Evolutionary conservation across 2,797 vertebrate species (phyloP).

Genomic region (Megalops cyprinoides): DNA sequence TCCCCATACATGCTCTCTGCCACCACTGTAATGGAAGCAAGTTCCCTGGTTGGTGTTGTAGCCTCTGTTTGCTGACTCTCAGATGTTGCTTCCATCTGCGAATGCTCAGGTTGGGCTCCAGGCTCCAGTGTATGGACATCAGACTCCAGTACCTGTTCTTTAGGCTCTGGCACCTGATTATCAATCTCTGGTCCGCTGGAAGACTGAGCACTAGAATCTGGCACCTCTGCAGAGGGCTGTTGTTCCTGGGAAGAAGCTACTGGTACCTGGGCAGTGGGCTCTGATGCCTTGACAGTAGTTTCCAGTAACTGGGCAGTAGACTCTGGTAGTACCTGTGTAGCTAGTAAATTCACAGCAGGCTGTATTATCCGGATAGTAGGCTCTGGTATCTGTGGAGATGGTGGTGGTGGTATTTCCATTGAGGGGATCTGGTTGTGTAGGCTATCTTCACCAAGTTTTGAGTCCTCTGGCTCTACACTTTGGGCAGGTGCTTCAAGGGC

Average conservation of each 20-base stretch:
- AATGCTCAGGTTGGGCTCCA: conserved; percentile 39
- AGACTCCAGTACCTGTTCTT: conserved; percentile 32
- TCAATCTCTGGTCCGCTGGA: conserved; percentile 20
- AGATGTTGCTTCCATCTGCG: conserved; percentile 55
- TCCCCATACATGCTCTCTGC: conserved; percentile 97
- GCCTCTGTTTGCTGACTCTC: conserved; percentile 31
- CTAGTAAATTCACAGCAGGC: too few relatives aligned
- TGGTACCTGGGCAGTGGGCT: conserved; percentile 60
- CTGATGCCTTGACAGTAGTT: conserved; percentile 53
- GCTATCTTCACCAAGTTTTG: conserved; percentile 43
- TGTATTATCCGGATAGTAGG: conserved; percentile 36
- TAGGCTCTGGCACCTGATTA: conserved; percentile 56
- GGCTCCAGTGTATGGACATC: conserved; percentile 55
- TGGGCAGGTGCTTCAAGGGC: conserved; percentile 28
- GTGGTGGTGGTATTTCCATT: conserved; percentile 35
- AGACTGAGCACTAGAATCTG: conserved; percentile 53
- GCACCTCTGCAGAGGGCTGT: conserved; percentile 53
- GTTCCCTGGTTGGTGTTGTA: conserved; percentile 45
- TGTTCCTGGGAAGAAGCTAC: conserved; percentile 61
- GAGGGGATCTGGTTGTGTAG: conserved; percentile 37
- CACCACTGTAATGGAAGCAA: conserved; percentile 75
- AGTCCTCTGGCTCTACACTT: conserved; percentile 42
- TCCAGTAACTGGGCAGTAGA: conserved; percentile 46
- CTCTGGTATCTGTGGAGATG: conserved; percentile 23
- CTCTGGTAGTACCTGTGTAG: conserved; percentile 37